Conservation (phyloP, 2,888 invertebrate species). For the Drosophila mimetica region DNA sequence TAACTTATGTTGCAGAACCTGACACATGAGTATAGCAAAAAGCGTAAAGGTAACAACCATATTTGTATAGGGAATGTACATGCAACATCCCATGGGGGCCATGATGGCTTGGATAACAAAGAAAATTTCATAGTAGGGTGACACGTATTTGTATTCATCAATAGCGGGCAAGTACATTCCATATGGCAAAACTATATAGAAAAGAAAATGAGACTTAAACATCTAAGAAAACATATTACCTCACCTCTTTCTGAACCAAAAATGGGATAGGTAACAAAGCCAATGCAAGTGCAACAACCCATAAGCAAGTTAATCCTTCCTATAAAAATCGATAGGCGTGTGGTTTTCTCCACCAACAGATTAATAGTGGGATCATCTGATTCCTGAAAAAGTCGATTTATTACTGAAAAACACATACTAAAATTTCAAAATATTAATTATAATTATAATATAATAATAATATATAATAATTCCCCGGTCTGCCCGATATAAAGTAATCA, state of each 20-base stretch:
- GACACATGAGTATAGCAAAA: conserved; percentile 74
- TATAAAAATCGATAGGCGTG: conserved; percentile 59
- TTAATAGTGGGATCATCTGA: conserved; percentile 48
- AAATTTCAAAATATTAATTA: too few species aligned
- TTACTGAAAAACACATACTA: too few species aligned
- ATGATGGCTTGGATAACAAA: conserved; percentile 71
- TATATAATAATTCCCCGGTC: too few species aligned
- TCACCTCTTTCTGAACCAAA: conserved; percentile 70
- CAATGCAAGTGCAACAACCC: conserved; percentile 71
- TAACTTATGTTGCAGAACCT: conserved; percentile 72
- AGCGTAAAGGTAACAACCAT: conserved; percentile 74
- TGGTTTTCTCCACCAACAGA: conserved; percentile 58
- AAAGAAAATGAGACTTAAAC: neutral
- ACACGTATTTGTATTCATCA: conserved; percentile 63
- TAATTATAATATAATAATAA: too few species aligned
- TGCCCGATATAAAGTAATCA: too few species aligned
- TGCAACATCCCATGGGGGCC: conserved; percentile 80
- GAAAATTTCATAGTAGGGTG: conserved; percentile 72
- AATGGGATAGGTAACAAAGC: conserved; percentile 72
- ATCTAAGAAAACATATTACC: conserved; percentile 21
- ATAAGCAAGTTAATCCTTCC: conserved; percentile 71
- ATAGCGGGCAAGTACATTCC: conserved; percentile 72
- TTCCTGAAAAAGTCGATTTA: conserved; percentile 29
- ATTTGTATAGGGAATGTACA: conserved; percentile 79
- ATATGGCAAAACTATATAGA: conserved; percentile 69